These are phyloP conservation scores for Eurystomus gularis DNA, from an alignment of 2,113 vertebrate species.

Conservation along the genomic window DNA sequence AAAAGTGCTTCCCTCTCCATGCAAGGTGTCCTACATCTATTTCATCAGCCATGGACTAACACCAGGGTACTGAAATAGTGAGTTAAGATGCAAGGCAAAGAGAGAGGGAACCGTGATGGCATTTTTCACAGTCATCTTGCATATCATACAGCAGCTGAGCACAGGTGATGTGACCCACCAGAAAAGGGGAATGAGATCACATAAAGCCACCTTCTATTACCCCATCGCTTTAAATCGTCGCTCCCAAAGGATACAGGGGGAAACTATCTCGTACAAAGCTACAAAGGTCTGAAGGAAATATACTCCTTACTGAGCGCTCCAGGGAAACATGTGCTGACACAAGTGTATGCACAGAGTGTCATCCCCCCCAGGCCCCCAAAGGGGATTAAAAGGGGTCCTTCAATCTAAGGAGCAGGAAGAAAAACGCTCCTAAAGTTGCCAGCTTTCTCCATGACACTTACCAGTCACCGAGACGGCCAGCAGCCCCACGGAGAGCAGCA, in stretches of 20 bases:
- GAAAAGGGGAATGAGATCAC: not conserved
- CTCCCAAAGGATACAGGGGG: not conserved
- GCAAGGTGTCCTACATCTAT: not conserved
- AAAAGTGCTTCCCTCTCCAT: not conserved
- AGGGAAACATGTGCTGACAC: not conserved
- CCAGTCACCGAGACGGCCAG: conserved; percentile 85
- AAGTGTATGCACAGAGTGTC: not conserved
- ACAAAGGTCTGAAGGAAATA: not conserved
- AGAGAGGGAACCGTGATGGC: not conserved
- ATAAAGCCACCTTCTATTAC: not conserved
- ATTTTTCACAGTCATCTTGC: conserved; percentile 27
- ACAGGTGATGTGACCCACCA: not conserved
- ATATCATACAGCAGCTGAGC: not conserved
- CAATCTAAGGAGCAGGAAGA: not conserved
- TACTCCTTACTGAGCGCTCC: not conserved
- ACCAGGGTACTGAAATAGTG: not conserved
- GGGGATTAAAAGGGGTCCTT: not conserved
- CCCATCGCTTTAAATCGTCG: not conserved
- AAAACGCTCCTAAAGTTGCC: not conserved
- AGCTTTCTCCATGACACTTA: conserved; percentile 75
- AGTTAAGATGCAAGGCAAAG: not conserved
- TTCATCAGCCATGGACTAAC: not conserved
- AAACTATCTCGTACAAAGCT: not conserved
- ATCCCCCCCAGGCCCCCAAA: not conserved
- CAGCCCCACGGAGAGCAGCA: conserved; percentile 89